These are phyloP conservation scores for Rhynchopsitta pachyrhyncha DNA, from an alignment of 2,113 vertebrate species.

Conservation along the genomic window DNA sequence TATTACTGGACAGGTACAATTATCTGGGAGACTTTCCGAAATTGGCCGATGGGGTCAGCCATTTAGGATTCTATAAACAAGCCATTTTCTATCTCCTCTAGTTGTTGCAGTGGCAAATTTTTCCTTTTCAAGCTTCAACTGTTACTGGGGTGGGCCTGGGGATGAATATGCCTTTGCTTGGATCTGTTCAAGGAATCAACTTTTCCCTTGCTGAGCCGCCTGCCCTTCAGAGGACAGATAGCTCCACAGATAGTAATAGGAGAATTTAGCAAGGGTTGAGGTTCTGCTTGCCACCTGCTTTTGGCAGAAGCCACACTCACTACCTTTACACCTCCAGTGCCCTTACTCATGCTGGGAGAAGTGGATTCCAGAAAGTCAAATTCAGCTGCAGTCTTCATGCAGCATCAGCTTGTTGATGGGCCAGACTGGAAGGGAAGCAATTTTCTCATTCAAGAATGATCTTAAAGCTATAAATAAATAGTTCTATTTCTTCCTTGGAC, in stretches of 20 bases:
- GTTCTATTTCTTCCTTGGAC: slow-evolving; percentile 5
- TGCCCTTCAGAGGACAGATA: background rate
- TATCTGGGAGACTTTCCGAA: slow-evolving; percentile 57
- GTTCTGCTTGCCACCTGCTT: background rate
- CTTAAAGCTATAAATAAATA: slow-evolving; percentile 34
- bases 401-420: background rate
- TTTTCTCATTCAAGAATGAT: background rate
- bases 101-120: background rate
- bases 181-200: background rate
- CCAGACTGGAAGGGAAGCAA: background rate
- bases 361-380: background rate
- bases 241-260: background rate
- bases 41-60: slow-evolving; percentile 35
- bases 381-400: background rate
- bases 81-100: slow-evolving; percentile 37
- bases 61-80: slow-evolving; percentile 55
- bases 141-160: background rate
- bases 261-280: background rate
- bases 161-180: background rate
- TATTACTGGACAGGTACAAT: slow-evolving; percentile 68
- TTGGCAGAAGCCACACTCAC: background rate
- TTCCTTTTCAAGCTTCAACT: background rate
- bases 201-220: background rate
- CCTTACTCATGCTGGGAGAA: background rate
- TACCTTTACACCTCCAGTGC: background rate